Evolutionary conservation across 1,140 invertebrate genomes (phyloP).

Genomic region (Hirudo medicinalis): DNA sequence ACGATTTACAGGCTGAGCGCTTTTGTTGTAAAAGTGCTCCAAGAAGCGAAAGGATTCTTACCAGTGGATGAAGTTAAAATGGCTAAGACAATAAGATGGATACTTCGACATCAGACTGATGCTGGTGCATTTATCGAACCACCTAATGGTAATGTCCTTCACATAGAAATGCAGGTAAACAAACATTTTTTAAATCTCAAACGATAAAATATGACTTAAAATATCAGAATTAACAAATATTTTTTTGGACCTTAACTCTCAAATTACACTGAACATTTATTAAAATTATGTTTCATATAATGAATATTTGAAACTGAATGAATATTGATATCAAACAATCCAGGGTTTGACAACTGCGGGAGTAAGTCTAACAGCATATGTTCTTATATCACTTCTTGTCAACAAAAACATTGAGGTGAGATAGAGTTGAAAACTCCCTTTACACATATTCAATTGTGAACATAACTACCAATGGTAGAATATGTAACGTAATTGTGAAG

Average conservation of each 20-base stretch:
- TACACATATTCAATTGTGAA: too few relatives aligned
- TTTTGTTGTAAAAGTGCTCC: slow-evolving; percentile 67
- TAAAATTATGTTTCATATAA: too few relatives aligned
- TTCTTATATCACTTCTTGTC: slow-evolving; percentile 65
- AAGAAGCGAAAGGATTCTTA: slow-evolving; percentile 61
- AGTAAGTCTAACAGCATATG: slow-evolving; percentile 68
- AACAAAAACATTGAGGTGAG: slow-evolving; percentile 39
- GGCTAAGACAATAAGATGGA: slow-evolving; percentile 58
- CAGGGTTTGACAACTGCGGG: slow-evolving; percentile 56
- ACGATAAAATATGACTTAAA: too few relatives aligned
- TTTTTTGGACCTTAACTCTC: too few relatives aligned
- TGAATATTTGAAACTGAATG: too few relatives aligned
- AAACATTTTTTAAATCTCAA: too few relatives aligned
- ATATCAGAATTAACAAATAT: too few relatives aligned
- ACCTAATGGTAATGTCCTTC: slow-evolving; percentile 53
- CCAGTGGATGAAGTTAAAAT: slow-evolving; percentile 59
- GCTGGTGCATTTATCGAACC: slow-evolving; percentile 61
- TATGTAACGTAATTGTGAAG: too few relatives aligned
- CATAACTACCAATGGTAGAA: too few relatives aligned
- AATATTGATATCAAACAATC: too few relatives aligned
- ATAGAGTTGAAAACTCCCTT: too few relatives aligned
- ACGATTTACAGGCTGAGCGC: slow-evolving; percentile 76
- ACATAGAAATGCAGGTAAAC: slow-evolving; percentile 56
- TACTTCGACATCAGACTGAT: slow-evolving; percentile 54
- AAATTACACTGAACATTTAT: too few relatives aligned